phyloP scores from a whole-genome alignment of 1,140 invertebrate genomes.

The Drosophila albomicans region DNA sequence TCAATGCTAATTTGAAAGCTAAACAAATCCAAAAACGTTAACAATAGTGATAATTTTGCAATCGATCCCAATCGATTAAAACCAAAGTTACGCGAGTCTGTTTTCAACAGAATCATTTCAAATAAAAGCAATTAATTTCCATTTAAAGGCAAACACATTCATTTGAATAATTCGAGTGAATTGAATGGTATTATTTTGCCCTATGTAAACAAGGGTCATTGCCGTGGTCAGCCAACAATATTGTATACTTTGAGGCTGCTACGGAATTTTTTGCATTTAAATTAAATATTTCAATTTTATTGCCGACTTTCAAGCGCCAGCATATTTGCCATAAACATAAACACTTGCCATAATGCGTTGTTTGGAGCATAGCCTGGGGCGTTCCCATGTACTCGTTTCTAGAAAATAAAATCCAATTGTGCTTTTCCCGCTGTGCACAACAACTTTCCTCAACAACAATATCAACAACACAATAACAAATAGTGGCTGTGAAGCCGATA shows the following conservation, averaged over 20 bases:
- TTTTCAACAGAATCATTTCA: not conserved
- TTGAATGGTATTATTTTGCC: constrained; percentile 17
- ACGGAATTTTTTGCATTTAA: constrained; percentile 8
- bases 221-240: not conserved
- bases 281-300: constrained; percentile 12
- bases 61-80: constrained; percentile 10
- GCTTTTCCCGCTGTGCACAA: not conserved
- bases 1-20: constrained; percentile 63
- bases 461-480: constrained; percentile 2
- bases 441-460: not conserved
- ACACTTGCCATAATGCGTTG: constrained; percentile 18
- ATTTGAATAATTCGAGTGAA: constrained; percentile 24
- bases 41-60: constrained; percentile 35
- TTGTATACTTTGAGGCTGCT: constrained; percentile 12
- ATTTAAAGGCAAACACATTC: constrained; percentile 6
- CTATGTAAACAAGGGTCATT: constrained; percentile 25
- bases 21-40: constrained; percentile 55
- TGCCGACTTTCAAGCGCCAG: constrained; percentile 32
- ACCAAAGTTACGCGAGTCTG: not conserved
- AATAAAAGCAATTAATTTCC: constrained; percentile 15
- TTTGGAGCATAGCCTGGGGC: constrained; percentile 39
- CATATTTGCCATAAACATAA: constrained; percentile 4
- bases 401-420: not conserved
- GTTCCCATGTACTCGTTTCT: not conserved
- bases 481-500: not conserved